Evolutionary conservation across 92 coral and sea anemone genomes (phyloP).

Genomic region (Bergia sp.): DNA sequence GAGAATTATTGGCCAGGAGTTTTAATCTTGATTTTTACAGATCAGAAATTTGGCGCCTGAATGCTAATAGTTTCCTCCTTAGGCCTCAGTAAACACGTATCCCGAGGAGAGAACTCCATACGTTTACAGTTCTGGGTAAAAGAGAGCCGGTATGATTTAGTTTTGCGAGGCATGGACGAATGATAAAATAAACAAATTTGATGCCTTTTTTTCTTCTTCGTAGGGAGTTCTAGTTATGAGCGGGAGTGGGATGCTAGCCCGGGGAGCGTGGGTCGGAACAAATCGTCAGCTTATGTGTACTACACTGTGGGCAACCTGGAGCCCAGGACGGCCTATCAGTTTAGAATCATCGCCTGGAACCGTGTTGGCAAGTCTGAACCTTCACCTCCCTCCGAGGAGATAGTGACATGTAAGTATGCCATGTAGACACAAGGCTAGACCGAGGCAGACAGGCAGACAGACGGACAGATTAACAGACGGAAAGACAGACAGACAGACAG

Average conservation of each 20-base stretch:
- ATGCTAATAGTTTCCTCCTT: too few relatives aligned
- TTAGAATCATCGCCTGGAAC: slow-evolving; percentile 88
- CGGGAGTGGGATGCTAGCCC: slow-evolving; percentile 76
- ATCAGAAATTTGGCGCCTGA: too few relatives aligned
- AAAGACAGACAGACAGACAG: too few relatives aligned
- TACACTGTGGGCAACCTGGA: slow-evolving; percentile 81
- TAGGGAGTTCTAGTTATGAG: slow-evolving; percentile 53
- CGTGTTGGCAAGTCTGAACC: slow-evolving; percentile 74
- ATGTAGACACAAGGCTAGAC: background rate
- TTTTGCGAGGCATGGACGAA: background rate
- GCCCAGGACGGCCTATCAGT: slow-evolving; percentile 81
- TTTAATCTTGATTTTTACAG: too few relatives aligned
- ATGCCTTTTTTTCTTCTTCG: background rate
- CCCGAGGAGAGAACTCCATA: too few relatives aligned
- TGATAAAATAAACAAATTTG: background rate
- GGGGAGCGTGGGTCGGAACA: slow-evolving; percentile 57
- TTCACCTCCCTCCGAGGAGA: slow-evolving; percentile 75
- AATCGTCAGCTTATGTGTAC: slow-evolving; percentile 65
- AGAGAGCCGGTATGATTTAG: too few relatives aligned
- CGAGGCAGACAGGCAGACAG: background rate
- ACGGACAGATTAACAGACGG: too few relatives aligned
- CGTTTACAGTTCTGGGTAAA: too few relatives aligned
- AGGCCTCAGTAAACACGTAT: too few relatives aligned
- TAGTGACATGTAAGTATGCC: slow-evolving; percentile 70
- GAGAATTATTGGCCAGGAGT: too few relatives aligned